Evolutionary conservation across 1,140 invertebrate species (phyloP), one percentile per base, ranked within the genome.

Genomic region (Oryctes rhinoceros): DNA sequence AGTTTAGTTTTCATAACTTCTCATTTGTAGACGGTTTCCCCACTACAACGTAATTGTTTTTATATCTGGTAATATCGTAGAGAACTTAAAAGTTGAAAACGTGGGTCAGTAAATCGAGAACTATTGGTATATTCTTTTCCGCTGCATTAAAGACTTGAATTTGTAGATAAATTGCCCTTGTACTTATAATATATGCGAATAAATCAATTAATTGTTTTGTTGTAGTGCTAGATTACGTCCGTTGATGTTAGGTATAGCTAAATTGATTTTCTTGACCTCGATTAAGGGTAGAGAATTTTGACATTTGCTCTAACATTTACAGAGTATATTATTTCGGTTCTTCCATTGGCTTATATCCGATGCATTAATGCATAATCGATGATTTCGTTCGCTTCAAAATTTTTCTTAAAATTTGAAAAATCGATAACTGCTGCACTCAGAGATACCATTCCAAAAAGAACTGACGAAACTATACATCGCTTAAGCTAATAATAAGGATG

Each of bases 211-310:
- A 13, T 53, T 59, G 15, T 59, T 18, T 59, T 59, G 15, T 59
- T 59, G 15, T 59, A 59, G 5, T 18, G 7, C 53, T 7, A 59
- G 53, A n/a, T 59, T 59, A 59, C 13, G 6, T 15, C 15, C 53
- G 18, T 59, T 59, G 18, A 59, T 59, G n/a, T 59, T 18, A 18
- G 53, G 53, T 59, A 71, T 5, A 37, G 65, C 65, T 71, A 71
- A 71, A 71, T 71, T 71, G 65, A 71, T 71, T 71, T 71, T 71
- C 35, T 71, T 71, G 65, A 20, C 65, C 65, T 71, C 65, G 24
- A 71, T 71, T 71, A 71, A 13, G 65, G 35, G 65, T 7, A 71
- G 24, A 10, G 11, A 71, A 10, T 71, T 5, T 20, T 71, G 24
- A 37, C 65, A 11, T 71, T 71, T 71, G 9, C n/a, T 18, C 7